Conservation (phyloP, 53 echinoderm and acorn worm genomes). For the Crossaster papposus region DNA sequence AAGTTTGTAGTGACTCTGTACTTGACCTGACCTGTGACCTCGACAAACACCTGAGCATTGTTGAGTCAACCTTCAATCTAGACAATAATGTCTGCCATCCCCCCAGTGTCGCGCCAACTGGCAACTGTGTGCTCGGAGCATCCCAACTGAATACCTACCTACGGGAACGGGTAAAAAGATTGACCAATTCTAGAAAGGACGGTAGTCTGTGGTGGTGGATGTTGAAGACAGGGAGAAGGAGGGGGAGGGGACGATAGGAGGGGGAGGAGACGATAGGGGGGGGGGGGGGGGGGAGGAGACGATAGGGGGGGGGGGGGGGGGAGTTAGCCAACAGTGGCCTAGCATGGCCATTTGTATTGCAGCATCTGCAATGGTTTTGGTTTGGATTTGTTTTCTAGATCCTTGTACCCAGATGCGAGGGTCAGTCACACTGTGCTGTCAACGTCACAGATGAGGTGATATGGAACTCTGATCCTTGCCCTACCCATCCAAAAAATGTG, state of each 20-base stretch:
- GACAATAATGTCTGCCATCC: neutral
- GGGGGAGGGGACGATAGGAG: too few relatives aligned
- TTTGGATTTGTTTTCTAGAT: neutral
- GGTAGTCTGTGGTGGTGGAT: too few relatives aligned
- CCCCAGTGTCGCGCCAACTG: neutral
- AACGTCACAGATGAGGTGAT: neutral
- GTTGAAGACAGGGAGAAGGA: too few relatives aligned
- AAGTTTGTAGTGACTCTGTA: neutral
- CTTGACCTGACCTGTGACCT: constrained; percentile 6
- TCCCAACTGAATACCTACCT: neutral
- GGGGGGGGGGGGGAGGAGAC: too few relatives aligned
- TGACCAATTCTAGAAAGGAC: too few relatives aligned
- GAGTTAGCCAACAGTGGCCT: too few relatives aligned
- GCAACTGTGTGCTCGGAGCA: neutral
- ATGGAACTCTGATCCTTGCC: neutral
- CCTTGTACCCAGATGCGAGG: neutral
- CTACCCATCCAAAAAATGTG: neutral
- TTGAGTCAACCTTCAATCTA: neutral
- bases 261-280: too few relatives aligned
- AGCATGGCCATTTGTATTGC: too few relatives aligned
- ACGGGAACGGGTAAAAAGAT: neutral
- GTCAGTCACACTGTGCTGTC: neutral
- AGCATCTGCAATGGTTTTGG: neutral
- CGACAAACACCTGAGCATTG: neutral
- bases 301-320: too few relatives aligned